These are phyloP conservation scores for Oligia fasciuncula DNA, from an alignment of 2,888 invertebrate species.

Conservation along the genomic window DNA sequence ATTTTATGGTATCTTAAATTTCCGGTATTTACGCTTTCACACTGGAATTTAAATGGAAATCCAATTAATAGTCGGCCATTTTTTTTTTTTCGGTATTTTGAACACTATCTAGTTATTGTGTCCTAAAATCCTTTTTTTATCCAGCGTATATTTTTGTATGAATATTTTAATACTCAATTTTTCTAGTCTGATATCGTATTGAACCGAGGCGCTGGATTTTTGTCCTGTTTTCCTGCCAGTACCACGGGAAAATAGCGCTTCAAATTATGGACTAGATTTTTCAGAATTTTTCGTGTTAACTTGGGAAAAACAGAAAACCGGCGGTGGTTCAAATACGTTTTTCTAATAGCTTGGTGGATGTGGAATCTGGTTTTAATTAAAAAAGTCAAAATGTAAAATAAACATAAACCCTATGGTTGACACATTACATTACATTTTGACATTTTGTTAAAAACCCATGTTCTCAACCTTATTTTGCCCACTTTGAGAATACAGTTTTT, in stretches of 20 bases:
- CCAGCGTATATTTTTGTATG: conserved; percentile 50
- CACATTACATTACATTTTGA: too few species aligned
- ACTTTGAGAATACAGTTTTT: neutral
- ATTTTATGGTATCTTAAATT: conserved; percentile 48
- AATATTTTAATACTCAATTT: conserved; percentile 63
- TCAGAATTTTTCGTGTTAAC: neutral
- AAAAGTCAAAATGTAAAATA: neutral
- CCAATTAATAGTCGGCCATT: conserved; percentile 51
- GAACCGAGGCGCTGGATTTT: conserved; percentile 18
- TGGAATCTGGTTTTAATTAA: neutral
- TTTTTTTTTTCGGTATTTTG: conserved; percentile 35
- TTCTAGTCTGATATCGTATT: conserved; percentile 31
- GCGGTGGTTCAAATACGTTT: neutral
- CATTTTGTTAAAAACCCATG: too few species aligned
- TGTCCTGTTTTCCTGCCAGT: conserved; percentile 16
- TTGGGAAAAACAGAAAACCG: neutral
- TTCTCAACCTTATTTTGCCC: neutral
- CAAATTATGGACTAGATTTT: conserved; percentile 17
- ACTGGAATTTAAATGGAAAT: conserved; percentile 47
- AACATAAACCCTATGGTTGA: too few species aligned
- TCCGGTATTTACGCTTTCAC: conserved; percentile 54
- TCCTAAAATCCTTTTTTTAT: conserved; percentile 30
- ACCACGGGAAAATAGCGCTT: conserved; percentile 3
- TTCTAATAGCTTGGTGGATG: neutral
- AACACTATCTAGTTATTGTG: conserved; percentile 45